Conservation (phyloP, 2,797 vertebrate genomes). For the Miichthys miiuy region DNA sequence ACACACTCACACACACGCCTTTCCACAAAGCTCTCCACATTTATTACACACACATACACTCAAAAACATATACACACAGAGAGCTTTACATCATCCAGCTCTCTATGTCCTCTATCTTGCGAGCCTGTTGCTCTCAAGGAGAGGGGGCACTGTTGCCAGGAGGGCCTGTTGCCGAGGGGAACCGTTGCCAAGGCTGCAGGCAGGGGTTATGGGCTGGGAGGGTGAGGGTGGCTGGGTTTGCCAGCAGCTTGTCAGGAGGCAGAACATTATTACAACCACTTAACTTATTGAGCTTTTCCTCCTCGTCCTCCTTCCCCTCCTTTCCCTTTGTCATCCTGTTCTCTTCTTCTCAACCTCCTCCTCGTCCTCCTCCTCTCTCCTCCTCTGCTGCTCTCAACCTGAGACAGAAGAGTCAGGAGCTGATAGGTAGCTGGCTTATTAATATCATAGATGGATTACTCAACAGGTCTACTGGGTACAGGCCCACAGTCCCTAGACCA, state of each 20-base stretch:
- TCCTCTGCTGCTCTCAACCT: slow-evolving; percentile 9
- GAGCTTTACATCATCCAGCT: slow-evolving; percentile 65
- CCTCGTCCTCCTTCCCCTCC: slow-evolving; percentile 28
- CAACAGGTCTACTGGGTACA: not conserved
- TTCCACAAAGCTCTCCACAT: slow-evolving; percentile 27
- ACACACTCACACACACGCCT: slow-evolving; percentile 12
- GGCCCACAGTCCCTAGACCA: not conserved
- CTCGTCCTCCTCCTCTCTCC: not conserved
- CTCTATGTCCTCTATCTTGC: slow-evolving; percentile 69
- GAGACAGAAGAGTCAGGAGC: slow-evolving; percentile 1
- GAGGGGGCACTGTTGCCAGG: slow-evolving; percentile 71
- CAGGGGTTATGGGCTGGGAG: slow-evolving; percentile 53
- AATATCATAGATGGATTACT: not conserved
- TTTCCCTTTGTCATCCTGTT: slow-evolving; percentile 14
- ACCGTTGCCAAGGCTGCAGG: slow-evolving; percentile 73
- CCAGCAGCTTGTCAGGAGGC: slow-evolving; percentile 72
- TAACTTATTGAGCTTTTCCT: slow-evolving; percentile 79
- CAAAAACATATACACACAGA: slow-evolving; percentile 26
- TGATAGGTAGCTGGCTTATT: not conserved
- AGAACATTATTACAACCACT: slow-evolving; percentile 85
- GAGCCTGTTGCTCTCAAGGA: slow-evolving; percentile 80
- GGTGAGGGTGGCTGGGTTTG: slow-evolving; percentile 44
- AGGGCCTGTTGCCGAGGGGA: slow-evolving; percentile 69
- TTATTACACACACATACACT: slow-evolving; percentile 31
- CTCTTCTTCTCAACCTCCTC: not conserved